phyloP scores from a whole-genome alignment of 2,113 vertebrate genomes.

The Haemorhous mexicanus region DNA sequence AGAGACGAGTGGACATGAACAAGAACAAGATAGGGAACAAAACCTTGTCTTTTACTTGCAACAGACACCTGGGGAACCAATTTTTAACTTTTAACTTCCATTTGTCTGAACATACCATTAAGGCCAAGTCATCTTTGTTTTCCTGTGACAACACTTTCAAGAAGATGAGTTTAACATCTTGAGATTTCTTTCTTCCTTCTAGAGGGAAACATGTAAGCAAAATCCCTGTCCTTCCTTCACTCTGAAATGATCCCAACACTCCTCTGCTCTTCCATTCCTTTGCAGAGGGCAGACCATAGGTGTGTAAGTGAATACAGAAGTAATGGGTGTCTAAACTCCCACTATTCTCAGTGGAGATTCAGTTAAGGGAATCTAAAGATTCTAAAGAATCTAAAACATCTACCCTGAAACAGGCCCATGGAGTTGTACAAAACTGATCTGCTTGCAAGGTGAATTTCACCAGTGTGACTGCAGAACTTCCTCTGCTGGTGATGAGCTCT shows the following conservation, averaged over 20 bases:
- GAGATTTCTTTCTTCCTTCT: neutral
- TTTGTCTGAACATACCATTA: neutral
- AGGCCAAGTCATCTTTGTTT: neutral
- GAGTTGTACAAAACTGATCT: neutral
- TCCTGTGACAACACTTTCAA: neutral
- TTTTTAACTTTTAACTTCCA: neutral
- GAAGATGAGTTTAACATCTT: neutral
- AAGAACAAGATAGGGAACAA: neutral
- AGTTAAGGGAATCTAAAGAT: neutral
- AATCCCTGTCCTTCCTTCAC: neutral
- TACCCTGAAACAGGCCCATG: neutral
- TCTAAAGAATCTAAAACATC: neutral
- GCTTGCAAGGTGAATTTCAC: neutral
- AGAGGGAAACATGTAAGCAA: neutral
- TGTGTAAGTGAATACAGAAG: neutral
- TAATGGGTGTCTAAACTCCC: neutral
- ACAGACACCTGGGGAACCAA: too few species aligned
- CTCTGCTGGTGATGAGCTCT: neutral
- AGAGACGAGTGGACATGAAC: rapidly evolving
- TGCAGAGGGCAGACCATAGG: neutral
- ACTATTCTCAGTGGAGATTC: neutral
- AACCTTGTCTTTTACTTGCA: neutral
- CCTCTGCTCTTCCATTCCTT: neutral
- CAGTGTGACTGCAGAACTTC: neutral
- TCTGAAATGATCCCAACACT: neutral